These are phyloP conservation scores for Loxodonta africana DNA, from an alignment of 2,113 vertebrate species.

Conservation along the genomic window DNA sequence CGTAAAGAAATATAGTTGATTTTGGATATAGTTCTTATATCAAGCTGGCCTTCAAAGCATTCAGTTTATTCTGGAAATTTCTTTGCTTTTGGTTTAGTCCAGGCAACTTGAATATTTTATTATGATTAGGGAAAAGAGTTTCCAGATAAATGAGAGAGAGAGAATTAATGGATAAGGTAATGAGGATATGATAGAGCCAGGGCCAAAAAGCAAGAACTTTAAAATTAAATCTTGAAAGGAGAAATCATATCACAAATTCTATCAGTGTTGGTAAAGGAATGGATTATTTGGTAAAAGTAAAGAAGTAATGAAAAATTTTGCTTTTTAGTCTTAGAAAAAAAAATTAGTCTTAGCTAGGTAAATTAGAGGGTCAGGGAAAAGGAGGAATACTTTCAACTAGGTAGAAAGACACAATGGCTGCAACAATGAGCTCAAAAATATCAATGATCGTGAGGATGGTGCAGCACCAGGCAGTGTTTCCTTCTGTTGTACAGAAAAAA, in stretches of 20 bases:
- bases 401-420: neutral
- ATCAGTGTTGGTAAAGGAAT: neutral
- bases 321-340: too few species aligned
- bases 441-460: neutral
- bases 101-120: neutral
- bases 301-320: neutral
- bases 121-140: neutral
- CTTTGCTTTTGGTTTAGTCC: too few species aligned
- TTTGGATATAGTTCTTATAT: too few species aligned
- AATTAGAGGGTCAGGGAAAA: neutral
- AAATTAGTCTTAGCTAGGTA: neutral
- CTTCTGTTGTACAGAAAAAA: neutral
- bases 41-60: too few species aligned
- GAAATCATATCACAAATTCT: neutral
- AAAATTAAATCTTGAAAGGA: neutral
- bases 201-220: neutral
- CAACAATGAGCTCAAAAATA: neutral
- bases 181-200: neutral
- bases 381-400: neutral
- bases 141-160: neutral
- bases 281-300: neutral
- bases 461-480: neutral
- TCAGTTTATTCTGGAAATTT: too few species aligned
- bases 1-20: too few species aligned
- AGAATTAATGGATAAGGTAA: neutral